A percentile compares a stretch with the other conserved stretches of the same genome.
phyloP scores from a whole-genome alignment of 2,888 invertebrate genomes.

The Stramonita haemastoma region DNA sequence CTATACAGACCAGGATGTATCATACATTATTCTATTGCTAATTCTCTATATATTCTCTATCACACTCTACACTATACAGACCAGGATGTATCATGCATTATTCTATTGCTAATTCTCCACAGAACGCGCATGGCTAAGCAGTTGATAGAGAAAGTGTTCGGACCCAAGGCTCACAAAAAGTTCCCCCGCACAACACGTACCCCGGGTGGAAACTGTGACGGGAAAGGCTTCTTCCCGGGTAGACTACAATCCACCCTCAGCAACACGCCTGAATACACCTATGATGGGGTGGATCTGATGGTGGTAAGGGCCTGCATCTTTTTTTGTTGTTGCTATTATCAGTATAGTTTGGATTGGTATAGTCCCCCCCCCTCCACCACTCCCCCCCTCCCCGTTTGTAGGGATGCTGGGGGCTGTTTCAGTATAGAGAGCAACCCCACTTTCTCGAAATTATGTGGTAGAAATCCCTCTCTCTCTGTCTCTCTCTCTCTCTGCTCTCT shows the following conservation, averaged over 20 bases:
- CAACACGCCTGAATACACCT: slow-evolving; percentile 50
- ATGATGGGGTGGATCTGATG: slow-evolving; percentile 56
- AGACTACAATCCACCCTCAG: slow-evolving; percentile 40
- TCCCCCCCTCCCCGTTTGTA: too few species aligned
- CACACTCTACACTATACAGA: too few species aligned
- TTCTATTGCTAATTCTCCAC: background rate
- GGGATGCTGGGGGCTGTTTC: too few species aligned
- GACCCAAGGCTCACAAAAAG: slow-evolving; percentile 60
- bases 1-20: too few species aligned
- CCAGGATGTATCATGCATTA: too few species aligned
- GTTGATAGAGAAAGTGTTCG: slow-evolving; percentile 60
- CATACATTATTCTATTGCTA: too few species aligned
- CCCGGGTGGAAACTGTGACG: slow-evolving; percentile 52
- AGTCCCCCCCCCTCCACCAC: too few species aligned
- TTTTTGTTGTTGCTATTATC: background rate
- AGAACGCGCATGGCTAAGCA: slow-evolving; percentile 49
- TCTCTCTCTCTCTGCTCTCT: too few species aligned
- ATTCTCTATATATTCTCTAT: too few species aligned
- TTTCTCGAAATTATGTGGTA: too few species aligned
- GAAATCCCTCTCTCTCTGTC: background rate
- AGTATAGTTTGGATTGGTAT: background rate
- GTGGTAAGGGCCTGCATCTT: slow-evolving; percentile 12
- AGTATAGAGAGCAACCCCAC: too few species aligned
- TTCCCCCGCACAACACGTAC: slow-evolving; percentile 53
- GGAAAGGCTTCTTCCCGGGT: slow-evolving; percentile 57